Base-by-base conservation (phyloP, 2,797 vertebrate genomes). In the Anableps anableps region DNA sequence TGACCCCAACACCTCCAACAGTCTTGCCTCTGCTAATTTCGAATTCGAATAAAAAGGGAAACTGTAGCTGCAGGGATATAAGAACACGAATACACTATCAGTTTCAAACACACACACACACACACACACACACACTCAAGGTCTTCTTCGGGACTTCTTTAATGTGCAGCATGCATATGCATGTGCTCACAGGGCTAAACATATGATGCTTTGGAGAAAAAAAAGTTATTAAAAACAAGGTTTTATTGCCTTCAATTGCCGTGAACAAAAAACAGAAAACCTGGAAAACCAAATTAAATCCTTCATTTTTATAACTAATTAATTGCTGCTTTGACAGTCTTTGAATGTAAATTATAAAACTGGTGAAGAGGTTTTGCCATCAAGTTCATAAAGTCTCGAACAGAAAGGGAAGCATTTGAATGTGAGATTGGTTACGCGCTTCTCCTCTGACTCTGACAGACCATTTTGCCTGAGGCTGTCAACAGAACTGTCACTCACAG, bases 401-500 rank as follows among this genome's bases (percentile, higher is more conserved):
- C 71, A 77, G 23, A 51, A 23, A 45, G 50, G 55, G 60, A 50
- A 78, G 73, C 47, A 43, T 41, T 64, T 0, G 31, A 0, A 47
- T 1, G 72, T 17, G 79, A 77, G 76, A 71, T 45, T 71, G 26
- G 38, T 71, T 17, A n/a, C 23, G 41, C 26, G 75, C 29, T 7
- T 9, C 19, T 2, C 36, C 62, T 76, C 55, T 75, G 72, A 53
- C 66, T 76, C 47, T 74, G 73, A 68, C 64, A 26, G 64, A 76
- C 13, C 51, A 26, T 31, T 71, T 72, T 16, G 41, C 45, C 73
- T 26, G 31, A 5, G 58, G 31, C 80, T 29, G 23, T 73, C 1
- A 74, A 14, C 72, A 68, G 80, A 78, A 45, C 78, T 55, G 79
- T 73, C 89, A 85, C 43, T 88, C 85, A 84, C 58, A 85, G 21